Conservation (phyloP, 37 sponge, comb jelly and placozoan genomes). For the Haliclona indistincta region DNA sequence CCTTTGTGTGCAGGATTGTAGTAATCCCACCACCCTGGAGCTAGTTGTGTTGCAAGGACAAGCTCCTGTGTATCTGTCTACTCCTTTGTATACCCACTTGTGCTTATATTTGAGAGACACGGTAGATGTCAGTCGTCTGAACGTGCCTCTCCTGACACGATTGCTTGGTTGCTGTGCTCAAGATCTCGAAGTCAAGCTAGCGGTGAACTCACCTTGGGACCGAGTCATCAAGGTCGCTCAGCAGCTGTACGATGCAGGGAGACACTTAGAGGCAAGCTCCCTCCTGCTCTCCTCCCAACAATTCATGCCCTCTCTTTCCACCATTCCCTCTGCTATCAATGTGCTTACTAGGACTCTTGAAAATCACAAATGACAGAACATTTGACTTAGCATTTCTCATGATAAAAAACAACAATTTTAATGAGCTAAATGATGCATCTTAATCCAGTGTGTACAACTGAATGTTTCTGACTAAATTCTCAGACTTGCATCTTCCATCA, state of each 20-base stretch:
- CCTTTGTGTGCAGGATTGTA: neutral
- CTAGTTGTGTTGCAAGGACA: conserved; percentile 14
- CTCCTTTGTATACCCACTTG: conserved; percentile 23
- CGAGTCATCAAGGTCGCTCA: conserved; percentile 28
- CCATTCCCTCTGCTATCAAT: too few relatives aligned
- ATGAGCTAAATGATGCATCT: too few relatives aligned
- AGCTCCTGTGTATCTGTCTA: neutral
- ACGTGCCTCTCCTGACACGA: conserved; percentile 20
- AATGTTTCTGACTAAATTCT: too few relatives aligned
- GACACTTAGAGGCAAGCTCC: conserved; percentile 47
- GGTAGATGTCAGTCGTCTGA: neutral
- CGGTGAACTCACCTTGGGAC: neutral
- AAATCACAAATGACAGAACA: too few relatives aligned
- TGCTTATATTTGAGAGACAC: conserved; percentile 8
- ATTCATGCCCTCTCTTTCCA: too few relatives aligned
- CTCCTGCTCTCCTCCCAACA: too few relatives aligned
- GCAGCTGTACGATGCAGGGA: conserved; percentile 53
- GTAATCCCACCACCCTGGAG: conserved; percentile 10
- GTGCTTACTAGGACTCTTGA: too few relatives aligned
- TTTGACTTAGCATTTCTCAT: too few relatives aligned
- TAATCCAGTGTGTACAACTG: too few relatives aligned
- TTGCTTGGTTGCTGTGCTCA: conserved; percentile 38
- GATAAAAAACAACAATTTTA: too few relatives aligned
- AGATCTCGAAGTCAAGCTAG: conserved; percentile 21
- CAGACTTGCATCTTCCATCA: too few relatives aligned